Percentiles rank a stretch among this genome's conserved stretches.
These are phyloP conservation scores for Diplosoma virens DNA, from an alignment of 23 tunicate genomes.

Conservation along the genomic window DNA sequence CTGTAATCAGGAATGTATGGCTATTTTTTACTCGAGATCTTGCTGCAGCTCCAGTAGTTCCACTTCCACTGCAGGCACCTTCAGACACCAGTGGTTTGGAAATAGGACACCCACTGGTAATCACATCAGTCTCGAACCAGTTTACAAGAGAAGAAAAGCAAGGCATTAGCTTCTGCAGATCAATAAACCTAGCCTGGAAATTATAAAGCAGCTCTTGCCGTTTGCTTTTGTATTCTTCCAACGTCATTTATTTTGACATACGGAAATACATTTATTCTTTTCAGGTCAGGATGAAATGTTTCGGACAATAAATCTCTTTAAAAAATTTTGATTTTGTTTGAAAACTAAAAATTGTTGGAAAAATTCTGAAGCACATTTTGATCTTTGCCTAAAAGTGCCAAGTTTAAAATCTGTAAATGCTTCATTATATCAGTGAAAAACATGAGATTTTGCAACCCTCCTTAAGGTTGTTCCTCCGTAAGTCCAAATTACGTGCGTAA, in stretches of 20 bases:
- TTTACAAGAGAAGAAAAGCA: conserved; percentile 46
- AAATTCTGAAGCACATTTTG: conserved; percentile 4
- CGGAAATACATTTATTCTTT: neutral
- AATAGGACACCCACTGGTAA: conserved; percentile 36
- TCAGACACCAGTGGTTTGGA: conserved; percentile 10
- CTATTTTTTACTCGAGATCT: too few relatives aligned
- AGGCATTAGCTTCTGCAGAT: conserved; percentile 35
- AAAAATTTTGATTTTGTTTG: conserved; percentile 1
- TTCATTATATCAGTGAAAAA: conserved; percentile 30
- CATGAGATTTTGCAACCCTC: conserved; percentile 24
- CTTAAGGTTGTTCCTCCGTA: conserved; percentile 1
- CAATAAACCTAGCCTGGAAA: conserved; percentile 30
- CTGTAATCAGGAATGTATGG: too few relatives aligned
- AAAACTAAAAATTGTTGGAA: neutral
- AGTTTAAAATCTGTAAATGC: conserved; percentile 23
- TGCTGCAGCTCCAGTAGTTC: too few relatives aligned
- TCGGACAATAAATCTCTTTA: conserved; percentile 14
- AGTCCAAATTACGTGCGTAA: conserved; percentile 13
- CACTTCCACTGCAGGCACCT: conserved; percentile 38
- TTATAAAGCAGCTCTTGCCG: conserved; percentile 40
- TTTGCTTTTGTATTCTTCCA: conserved; percentile 45
- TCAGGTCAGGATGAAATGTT: conserved; percentile 17
- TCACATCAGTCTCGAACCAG: conserved; percentile 43
- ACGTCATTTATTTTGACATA: conserved; percentile 6
- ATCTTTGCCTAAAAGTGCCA: conserved; percentile 36